Evolutionary conservation across 2,113 vertebrate species (phyloP), one percentile per base, ranked within the genome.

Genomic region (Accipiter cooperii): DNA sequence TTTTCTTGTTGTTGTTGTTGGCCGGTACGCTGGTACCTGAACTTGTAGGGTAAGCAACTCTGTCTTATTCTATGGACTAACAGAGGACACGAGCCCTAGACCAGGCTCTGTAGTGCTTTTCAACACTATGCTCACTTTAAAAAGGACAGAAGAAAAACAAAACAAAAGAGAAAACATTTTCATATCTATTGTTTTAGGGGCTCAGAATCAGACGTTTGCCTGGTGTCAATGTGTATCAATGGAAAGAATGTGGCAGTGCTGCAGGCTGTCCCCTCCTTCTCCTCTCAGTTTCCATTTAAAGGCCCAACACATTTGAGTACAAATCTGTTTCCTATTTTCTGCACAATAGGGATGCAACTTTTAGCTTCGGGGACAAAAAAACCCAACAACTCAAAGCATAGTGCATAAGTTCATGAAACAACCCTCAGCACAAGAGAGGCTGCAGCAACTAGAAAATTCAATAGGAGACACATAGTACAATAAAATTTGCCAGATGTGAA

Each of bases 301-400:
- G 55, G 20, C 60, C 82, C 86, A 93, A 68, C 47, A 82, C 34
- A 61, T 87, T 78, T 42, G 51, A 91, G 86, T 80, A 60, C 49
- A 89, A 95, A 81, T 91, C 74, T 92, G 95, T 91, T 97, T 96
- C 70, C 54, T 95, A 96, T 97, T 97, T 97, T 90, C 84, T 81
- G 60, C 90, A 94, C 96, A 95, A 94, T 96, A 83, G 84, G 70
- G 88, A 90, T 77, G 58, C 31, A 95, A 85, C 49, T 91, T 90
- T 38, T 86, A 69, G 89, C 94, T 96, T 65, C 71, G 36, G 87
- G 93, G 78, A 57, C 77, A 33, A 36, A 96, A 84, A 74, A 70
- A 13, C 1, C 19, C 60, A 80, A 58, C 31, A 73, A 93, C 63
- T 82, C 75, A 87, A 89, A 90, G 63, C 42, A 42, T 82, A 96